A percentile compares a stretch with the other conserved stretches of the same genome.
Evolutionary conservation across 2,113 vertebrate genomes (phyloP).

Genomic region (Dicaeum eximium): DNA sequence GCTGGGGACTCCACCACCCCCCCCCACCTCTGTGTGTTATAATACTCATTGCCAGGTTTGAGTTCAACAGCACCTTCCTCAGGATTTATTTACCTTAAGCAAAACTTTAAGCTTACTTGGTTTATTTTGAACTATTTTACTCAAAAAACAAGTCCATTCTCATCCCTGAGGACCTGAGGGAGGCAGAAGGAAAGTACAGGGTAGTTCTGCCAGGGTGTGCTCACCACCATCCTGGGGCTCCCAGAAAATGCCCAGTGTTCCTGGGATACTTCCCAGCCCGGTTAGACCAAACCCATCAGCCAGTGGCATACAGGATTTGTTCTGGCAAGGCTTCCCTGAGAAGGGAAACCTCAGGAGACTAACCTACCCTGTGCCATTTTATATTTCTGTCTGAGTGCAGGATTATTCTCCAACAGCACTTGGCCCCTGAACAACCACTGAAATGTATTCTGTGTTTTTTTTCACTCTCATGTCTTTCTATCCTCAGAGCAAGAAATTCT

Average conservation of each 20-base stretch:
- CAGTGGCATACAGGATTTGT: not conserved
- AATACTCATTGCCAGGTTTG: not conserved
- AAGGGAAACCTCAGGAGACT: not conserved
- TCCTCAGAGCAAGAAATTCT: not conserved
- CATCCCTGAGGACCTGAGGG: not conserved
- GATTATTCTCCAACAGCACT: not conserved
- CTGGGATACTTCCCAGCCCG: not conserved
- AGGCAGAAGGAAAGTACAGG: not conserved
- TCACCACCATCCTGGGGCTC: not conserved
- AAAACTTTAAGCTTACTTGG: not conserved
- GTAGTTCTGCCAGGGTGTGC: not conserved
- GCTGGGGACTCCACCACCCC: not conserved
- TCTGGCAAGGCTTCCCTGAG: conserved; percentile 16
- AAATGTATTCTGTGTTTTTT: not conserved
- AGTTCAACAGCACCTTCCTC: not conserved
- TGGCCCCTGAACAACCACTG: not conserved
- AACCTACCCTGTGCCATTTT: not conserved
- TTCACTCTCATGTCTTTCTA: not conserved
- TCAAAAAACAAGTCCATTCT: not conserved
- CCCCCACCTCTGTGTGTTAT: not conserved
- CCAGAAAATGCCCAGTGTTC: not conserved
- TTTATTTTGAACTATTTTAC: too few relatives aligned
- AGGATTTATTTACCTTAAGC: not conserved
- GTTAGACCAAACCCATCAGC: not conserved
- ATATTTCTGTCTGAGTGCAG: not conserved